Percentiles rank a stretch among this genome's conserved stretches.
phyloP scores from a whole-genome alignment of 2,888 invertebrate genomes.

The Sylvicola cinctus region DNA sequence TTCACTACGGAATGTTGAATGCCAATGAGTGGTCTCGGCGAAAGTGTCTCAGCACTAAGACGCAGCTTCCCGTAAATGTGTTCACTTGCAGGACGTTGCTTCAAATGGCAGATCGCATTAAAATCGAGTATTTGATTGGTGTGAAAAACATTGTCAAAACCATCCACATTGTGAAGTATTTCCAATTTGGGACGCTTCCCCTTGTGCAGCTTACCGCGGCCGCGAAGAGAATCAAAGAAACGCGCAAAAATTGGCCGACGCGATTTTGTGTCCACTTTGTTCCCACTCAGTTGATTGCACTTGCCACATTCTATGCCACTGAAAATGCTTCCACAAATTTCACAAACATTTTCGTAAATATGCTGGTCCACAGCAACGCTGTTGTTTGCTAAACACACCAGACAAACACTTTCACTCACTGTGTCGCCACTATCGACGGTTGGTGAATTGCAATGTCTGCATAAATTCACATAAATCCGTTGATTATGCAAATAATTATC shows the following conservation, averaged over 20 bases:
- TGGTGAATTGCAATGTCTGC: no score
- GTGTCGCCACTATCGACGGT: no score
- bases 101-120: constrained; percentile 19
- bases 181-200: constrained; percentile 10
- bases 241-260: no score
- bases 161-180: constrained; percentile 22
- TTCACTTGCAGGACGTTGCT: constrained; percentile 9
- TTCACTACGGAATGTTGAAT: neutral
- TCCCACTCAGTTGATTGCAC: no score
- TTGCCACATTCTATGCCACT: constrained; percentile 16
- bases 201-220: no score
- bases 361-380: no score
- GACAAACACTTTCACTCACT: no score
- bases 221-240: no score
- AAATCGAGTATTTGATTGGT: constrained; percentile 23
- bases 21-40: neutral
- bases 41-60: constrained; percentile 10
- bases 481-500: no score
- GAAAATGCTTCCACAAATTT: constrained; percentile 17
- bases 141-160: constrained; percentile 18
- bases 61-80: constrained; percentile 19
- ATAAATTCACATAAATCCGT: no score
- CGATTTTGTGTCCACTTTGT: no score
- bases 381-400: no score
- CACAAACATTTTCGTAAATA: constrained; percentile 24